phyloP scores from a whole-genome alignment of 2,113 vertebrate genomes.

The Otocyon megalotis region DNA sequence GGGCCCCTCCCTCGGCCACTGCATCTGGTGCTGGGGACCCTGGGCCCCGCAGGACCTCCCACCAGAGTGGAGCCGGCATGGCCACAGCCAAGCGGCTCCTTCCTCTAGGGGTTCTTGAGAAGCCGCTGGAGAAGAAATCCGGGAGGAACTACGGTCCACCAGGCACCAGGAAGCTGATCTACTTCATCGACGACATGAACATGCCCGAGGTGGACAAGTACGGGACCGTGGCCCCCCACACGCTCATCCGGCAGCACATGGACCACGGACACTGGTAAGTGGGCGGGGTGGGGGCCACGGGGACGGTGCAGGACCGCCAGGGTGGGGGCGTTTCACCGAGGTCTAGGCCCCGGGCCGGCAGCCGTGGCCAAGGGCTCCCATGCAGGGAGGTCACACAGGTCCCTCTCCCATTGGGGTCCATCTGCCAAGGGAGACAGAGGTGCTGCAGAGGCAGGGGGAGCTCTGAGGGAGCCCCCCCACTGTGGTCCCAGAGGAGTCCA shows the following conservation, averaged over 20 bases:
- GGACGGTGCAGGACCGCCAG: rapidly evolving
- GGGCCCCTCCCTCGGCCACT: background rate
- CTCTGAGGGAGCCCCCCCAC: background rate
- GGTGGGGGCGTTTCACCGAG: too few relatives aligned
- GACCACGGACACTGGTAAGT: constrained; percentile 88
- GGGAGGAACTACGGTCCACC: constrained; percentile 86
- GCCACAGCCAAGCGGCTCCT: rapidly evolving
- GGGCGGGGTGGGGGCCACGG: rapidly evolving
- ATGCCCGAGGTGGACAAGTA: constrained; percentile 90
- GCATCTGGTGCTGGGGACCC: background rate
- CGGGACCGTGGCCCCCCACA: constrained; percentile 87
- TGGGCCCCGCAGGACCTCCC: rapidly evolving
- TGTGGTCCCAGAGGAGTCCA: background rate
- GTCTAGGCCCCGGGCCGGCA: background rate
- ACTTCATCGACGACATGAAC: constrained; percentile 89
- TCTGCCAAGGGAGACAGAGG: background rate
- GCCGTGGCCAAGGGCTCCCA: too few relatives aligned
- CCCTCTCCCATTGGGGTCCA: rapidly evolving
- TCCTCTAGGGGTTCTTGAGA: constrained; percentile 84
- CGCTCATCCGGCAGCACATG: constrained; percentile 89
- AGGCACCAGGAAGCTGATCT: constrained; percentile 86
- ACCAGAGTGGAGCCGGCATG: rapidly evolving
- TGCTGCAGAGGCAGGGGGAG: background rate
- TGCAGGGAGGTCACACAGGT: background rate
- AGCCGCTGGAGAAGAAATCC: constrained; percentile 89